These are phyloP conservation scores for Gasterosteus nipponicus DNA, from an alignment of 2,113 vertebrate species.

Conservation along the genomic window DNA sequence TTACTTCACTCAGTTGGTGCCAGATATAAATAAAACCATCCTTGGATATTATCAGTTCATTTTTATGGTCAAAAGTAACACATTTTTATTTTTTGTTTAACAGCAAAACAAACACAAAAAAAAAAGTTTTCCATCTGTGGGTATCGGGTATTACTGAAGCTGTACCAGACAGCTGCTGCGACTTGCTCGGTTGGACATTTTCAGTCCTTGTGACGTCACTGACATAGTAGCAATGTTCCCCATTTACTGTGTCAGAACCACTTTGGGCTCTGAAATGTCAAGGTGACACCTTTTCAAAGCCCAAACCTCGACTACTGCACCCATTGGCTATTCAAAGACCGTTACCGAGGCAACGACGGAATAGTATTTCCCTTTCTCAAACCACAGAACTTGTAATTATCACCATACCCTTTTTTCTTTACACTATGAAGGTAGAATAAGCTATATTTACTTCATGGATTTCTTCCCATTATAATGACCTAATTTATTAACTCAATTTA, in stretches of 20 bases:
- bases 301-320: conserved; percentile 3
- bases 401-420: conserved; percentile 39
- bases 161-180: conserved; percentile 81
- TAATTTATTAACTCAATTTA: conserved; percentile 55
- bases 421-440: conserved; percentile 59
- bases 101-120: conserved; percentile 19
- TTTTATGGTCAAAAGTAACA: conserved; percentile 20
- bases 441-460: conserved; percentile 38
- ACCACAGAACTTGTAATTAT: conserved; percentile 36
- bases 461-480: conserved; percentile 37
- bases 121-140: conserved; percentile 17
- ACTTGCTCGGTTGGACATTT: conserved; percentile 12
- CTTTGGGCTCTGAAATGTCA: conserved; percentile 29
- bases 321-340: not conserved
- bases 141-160: conserved; percentile 36
- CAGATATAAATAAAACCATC: conserved; percentile 6
- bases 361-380: conserved; percentile 19
- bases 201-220: conserved; percentile 18
- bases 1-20: not conserved
- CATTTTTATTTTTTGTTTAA: conserved; percentile 12
- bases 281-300: conserved; percentile 32
- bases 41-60: conserved; percentile 3
- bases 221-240: conserved; percentile 13
- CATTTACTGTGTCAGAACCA: conserved; percentile 12
- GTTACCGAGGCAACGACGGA: conserved; percentile 1